Percentiles rank a stretch among this genome's conserved stretches.
These are phyloP conservation scores for Perognathus longimembris DNA, from an alignment of 2,113 vertebrate genomes.

Conservation along the genomic window DNA sequence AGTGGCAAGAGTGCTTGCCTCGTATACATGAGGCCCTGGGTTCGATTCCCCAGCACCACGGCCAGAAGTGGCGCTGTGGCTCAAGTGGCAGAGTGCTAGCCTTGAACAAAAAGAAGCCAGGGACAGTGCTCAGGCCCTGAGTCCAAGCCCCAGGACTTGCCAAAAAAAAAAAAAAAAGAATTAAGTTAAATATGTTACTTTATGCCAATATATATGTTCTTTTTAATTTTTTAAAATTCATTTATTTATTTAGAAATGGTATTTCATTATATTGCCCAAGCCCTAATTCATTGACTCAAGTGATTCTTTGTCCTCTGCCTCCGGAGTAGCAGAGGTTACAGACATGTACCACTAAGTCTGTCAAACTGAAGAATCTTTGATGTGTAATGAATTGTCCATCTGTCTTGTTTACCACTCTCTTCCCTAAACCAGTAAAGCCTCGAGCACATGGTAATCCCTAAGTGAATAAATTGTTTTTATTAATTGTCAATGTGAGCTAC, in stretches of 20 bases:
- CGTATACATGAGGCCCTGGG: no score
- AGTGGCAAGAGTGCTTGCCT: no score
- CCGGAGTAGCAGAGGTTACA: background rate
- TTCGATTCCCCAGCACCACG: no score
- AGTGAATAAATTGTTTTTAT: background rate
- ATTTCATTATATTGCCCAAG: background rate
- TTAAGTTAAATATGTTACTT: background rate
- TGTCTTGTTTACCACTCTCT: background rate
- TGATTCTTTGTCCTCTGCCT: background rate
- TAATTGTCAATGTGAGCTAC: background rate
- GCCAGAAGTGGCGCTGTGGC: no score
- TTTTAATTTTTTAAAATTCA: background rate
- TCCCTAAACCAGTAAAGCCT: background rate
- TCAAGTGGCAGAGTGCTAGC: no score
- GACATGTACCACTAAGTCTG: background rate
- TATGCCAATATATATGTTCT: no score
- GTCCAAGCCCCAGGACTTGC: no score
- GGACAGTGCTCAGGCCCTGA: no score
- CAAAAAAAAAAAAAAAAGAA: no score
- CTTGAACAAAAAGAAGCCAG: no score
- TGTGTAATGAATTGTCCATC: background rate
- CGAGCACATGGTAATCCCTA: background rate
- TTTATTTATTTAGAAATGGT: background rate
- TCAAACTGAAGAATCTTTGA: background rate
- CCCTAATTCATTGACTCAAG: background rate